These are phyloP conservation scores for Poeciliopsis retropinna DNA, from an alignment of 2,113 vertebrate species.

Conservation along the genomic window DNA sequence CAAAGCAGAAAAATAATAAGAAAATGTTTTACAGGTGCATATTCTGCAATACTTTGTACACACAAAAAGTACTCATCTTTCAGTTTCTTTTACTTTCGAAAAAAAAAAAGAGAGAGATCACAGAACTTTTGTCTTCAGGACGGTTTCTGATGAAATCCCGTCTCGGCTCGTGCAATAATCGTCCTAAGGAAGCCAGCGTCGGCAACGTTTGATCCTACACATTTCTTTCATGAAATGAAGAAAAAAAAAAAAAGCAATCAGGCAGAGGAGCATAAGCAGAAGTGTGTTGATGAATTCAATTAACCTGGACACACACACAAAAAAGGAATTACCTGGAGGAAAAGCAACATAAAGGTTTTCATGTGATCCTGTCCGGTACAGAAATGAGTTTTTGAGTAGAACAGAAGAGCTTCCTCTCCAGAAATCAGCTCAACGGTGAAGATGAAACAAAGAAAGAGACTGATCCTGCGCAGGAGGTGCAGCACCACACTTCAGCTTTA, in stretches of 20 bases:
- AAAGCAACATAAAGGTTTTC: neutral
- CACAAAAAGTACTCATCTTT: neutral
- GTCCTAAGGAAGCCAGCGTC: neutral
- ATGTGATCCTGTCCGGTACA: neutral
- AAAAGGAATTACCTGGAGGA: neutral
- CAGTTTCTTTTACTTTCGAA: neutral
- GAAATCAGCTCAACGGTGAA: slow-evolving; percentile 11
- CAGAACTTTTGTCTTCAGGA: neutral
- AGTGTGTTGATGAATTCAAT: neutral
- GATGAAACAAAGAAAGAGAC: slow-evolving; percentile 17
- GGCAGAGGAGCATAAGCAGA: neutral
- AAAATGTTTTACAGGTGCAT: neutral
- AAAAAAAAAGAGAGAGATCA: neutral
- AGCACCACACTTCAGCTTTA: slow-evolving; percentile 60
- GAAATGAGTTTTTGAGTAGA: neutral
- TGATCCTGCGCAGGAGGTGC: slow-evolving; percentile 38
- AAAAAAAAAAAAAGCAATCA: neutral
- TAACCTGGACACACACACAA: neutral
- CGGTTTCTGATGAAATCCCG: neutral
- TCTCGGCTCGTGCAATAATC: neutral
- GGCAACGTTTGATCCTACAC: neutral
- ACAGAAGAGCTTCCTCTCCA: slow-evolving; percentile 2
- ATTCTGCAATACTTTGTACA: neutral
- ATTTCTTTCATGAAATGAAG: neutral
- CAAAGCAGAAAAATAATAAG: too few relatives aligned